Base-by-base conservation (phyloP, 2,888 invertebrate species). In the Junonia oenone region DNA sequence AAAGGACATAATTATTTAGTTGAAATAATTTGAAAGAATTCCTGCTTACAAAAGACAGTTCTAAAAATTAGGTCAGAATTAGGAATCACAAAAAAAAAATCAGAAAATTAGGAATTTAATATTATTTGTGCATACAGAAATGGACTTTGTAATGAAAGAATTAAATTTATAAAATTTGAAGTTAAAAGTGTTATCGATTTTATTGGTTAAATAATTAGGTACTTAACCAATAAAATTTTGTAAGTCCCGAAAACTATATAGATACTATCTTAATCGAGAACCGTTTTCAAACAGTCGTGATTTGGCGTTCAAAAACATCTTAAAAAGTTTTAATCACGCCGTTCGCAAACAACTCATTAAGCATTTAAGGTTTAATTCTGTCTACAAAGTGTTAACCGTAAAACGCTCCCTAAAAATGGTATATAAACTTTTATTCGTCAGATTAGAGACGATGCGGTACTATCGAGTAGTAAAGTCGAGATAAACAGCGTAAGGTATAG, bases 391-490 rank as follows among this genome's bases (percentile, higher is more conserved):
- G 81, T 80, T 73, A 74, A 72, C 77, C 78, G 73, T 83, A 83
- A 85, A 86, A 78, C 71, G 68, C 69, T 75, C 78, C 71, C 82
- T 82, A 84, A 88, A 83, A 87, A 86, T 81, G 71, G 72, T 68
- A 69, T 78, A 81, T 81, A 86, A 88, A 85, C 69, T 83, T 87
- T 89, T 86, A 88, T 87, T 80, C 71, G 69, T 71, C 68, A 84
- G 89, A 89, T 89, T 87, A 87, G 84, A 81, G 73, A 67, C 73
- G 75, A 66, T 68, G 68, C 53, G 61, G 66, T 68, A 68, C 73
- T 85, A 82, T 82, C 78, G 71, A 64, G 76, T 73, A 76, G 76
- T 84, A 82, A 83, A 84, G 68, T 67, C 67, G 67, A 75, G 83
- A 85, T 86, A 85, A 85, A 82, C 81, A 81, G 58, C 38, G 72